A percentile compares a stretch with the other conserved stretches of the same genome.
These are phyloP conservation scores for Podarcis lilfordi DNA, from an alignment of 2,797 vertebrate genomes.

Conservation along the genomic window DNA sequence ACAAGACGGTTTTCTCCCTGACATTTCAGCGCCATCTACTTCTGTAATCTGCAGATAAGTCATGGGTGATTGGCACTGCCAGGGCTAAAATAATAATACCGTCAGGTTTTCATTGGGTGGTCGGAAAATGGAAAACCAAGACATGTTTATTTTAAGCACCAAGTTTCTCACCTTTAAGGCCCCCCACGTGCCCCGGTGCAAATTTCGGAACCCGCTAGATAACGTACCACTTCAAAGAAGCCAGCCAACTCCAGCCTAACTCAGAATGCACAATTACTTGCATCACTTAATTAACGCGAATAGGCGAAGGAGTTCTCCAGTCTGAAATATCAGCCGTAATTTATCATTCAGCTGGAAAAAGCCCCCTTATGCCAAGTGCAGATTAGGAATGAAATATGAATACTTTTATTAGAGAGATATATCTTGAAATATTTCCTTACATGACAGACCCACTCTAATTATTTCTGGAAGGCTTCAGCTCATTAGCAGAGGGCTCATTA, in stretches of 20 bases:
- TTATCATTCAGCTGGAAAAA: slow-evolving; percentile 40
- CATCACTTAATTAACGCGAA: slow-evolving; percentile 44
- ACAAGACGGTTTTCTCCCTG: background rate
- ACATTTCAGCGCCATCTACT: background rate
- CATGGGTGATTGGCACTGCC: background rate
- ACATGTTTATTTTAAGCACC: background rate
- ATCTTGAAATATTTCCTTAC: slow-evolving; percentile 17
- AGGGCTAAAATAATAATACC: background rate
- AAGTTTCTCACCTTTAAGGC: background rate
- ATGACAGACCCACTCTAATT: slow-evolving; percentile 49
- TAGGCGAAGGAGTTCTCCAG: slow-evolving; percentile 21
- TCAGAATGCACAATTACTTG: slow-evolving; percentile 2
- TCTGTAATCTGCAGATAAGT: slow-evolving; percentile 14
- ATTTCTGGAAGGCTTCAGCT: slow-evolving; percentile 55
- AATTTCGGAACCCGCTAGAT: background rate
- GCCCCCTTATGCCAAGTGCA: slow-evolving; percentile 36
- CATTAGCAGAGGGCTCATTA: slow-evolving; percentile 37
- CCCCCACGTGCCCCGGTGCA: too few relatives aligned
- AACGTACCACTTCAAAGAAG: background rate
- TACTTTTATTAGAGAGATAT: background rate
- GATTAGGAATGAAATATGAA: slow-evolving; percentile 33
- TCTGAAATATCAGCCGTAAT: slow-evolving; percentile 32
- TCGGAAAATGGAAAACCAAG: background rate
- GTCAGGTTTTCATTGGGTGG: background rate
- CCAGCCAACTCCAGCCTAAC: background rate